phyloP scores from a whole-genome alignment of 1,140 invertebrate species.

The Pararge aegeria region DNA sequence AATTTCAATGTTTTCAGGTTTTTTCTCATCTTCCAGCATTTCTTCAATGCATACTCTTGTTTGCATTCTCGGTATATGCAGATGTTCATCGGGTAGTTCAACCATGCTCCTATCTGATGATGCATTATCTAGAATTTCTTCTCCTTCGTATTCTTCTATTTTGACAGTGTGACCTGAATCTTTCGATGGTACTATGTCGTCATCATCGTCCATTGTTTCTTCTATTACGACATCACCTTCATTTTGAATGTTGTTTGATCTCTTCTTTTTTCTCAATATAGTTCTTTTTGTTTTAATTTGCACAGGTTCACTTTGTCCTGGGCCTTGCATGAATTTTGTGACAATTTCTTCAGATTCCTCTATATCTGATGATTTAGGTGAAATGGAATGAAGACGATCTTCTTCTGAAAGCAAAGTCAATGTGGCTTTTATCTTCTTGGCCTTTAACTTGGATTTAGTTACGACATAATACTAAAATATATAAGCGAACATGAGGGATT shows the following conservation, averaged over 20 bases:
- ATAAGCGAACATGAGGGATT: too few relatives aligned
- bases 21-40: slow-evolving; percentile 57
- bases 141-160: slow-evolving; percentile 66
- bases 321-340: slow-evolving; percentile 77
- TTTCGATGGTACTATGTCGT: slow-evolving; percentile 22
- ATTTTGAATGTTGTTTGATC: slow-evolving; percentile 30
- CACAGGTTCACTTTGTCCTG: slow-evolving; percentile 72
- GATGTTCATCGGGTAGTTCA: slow-evolving; percentile 61
- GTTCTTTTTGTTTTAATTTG: slow-evolving; percentile 80
- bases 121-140: slow-evolving; percentile 31
- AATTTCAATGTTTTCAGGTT: not conserved
- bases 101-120: slow-evolving; percentile 50
- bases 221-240: slow-evolving; percentile 73
- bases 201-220: slow-evolving; percentile 69
- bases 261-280: slow-evolving; percentile 70
- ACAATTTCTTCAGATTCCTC: slow-evolving; percentile 81
- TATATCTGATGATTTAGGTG: slow-evolving; percentile 56
- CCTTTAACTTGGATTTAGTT: not conserved
- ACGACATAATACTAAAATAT: not conserved
- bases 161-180: slow-evolving; percentile 42
- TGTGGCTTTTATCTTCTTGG: not conserved
- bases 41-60: slow-evolving; percentile 59
- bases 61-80: slow-evolving; percentile 48
- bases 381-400: slow-evolving; percentile 34
- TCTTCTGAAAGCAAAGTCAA: slow-evolving; percentile 43